Evolutionary conservation across 1,140 invertebrate genomes (phyloP), one percentile per base, ranked within the genome.

Genomic region (Pseudomyrmex concolor): DNA sequence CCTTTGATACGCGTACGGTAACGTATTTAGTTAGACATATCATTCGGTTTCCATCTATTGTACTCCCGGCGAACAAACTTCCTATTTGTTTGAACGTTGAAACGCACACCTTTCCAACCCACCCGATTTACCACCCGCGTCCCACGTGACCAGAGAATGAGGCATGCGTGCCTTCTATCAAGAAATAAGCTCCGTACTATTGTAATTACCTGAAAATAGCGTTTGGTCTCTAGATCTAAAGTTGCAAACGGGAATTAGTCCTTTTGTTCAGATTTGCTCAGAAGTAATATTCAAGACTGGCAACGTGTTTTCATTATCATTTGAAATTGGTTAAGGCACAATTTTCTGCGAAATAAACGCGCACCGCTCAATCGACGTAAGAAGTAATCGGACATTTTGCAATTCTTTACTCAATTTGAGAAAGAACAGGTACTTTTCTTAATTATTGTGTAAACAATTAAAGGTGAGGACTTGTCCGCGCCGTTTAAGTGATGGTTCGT

Each of bases 21-120:
- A 92, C 93, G 91, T 91, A 93, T 94, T 94, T 92, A 93, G 93
- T 94, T 93, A 92, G 92, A 94, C 91, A 91, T 93, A 94, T 94
- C 93, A 93, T 94, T 93, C 91, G 92, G 91, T 94, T 93, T 93
- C 91, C 83, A 92, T 83, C 93, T 93, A 94, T 94, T 94, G 92
- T 93, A 80, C 84, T 82, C 87, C 45, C 87, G 81, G 84, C 72
- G 89, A 93, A 90, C 91, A 93, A 94, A 93, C 91, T 94, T 94
- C 87, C 91, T 91, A 93, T 94, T 93, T 94, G 92, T 93, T 94
- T 91, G 89, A 91, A 89, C 88, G 89, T 86, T 84, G 88, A 91
- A 92, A 87, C 59, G 66, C 63, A 60, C 51, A 22, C 17, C 22
- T 25, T 9, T 34, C 51, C 67, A 13, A 34, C n/a, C 84, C 59